Evolutionary conservation across 2,888 invertebrate genomes (phyloP).

Genomic region (Scotopteryx bipunctaria): DNA sequence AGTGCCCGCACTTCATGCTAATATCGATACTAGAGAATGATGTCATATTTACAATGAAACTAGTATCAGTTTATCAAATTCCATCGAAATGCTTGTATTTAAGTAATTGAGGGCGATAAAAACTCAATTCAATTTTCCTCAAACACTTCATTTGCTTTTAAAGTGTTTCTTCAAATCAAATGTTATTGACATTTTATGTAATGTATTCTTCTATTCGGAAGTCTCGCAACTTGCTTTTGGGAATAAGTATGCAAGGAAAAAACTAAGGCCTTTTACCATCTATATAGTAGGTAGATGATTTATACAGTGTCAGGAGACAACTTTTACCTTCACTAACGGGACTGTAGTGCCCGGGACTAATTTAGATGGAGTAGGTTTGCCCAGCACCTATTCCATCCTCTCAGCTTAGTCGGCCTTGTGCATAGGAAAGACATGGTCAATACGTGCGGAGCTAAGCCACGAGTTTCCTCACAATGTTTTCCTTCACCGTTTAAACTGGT

Average conservation of each 20-base stretch:
- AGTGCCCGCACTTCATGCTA: not conserved
- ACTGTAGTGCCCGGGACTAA: too few species aligned
- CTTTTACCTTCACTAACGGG: too few species aligned
- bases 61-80: conserved; percentile 14
- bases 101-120: conserved; percentile 9
- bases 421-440: too few species aligned
- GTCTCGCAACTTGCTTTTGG: not conserved
- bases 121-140: conserved; percentile 16
- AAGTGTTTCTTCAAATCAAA: conserved; percentile 11
- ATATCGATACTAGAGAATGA: conserved; percentile 2
- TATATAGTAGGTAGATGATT: too few species aligned
- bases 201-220: not conserved
- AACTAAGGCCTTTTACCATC: too few species aligned
- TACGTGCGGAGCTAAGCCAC: too few species aligned
- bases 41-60: conserved; percentile 10
- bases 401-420: too few species aligned
- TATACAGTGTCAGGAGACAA: too few species aligned
- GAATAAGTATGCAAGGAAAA: not conserved
- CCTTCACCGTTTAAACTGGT: too few species aligned
- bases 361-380: too few species aligned
- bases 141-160: not conserved
- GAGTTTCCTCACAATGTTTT: too few species aligned
- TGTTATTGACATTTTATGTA: not conserved
- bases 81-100: conserved; percentile 13
- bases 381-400: too few species aligned